These are phyloP conservation scores for Homarus americanus DNA, from an alignment of 1,140 invertebrate genomes.

Conservation along the genomic window DNA sequence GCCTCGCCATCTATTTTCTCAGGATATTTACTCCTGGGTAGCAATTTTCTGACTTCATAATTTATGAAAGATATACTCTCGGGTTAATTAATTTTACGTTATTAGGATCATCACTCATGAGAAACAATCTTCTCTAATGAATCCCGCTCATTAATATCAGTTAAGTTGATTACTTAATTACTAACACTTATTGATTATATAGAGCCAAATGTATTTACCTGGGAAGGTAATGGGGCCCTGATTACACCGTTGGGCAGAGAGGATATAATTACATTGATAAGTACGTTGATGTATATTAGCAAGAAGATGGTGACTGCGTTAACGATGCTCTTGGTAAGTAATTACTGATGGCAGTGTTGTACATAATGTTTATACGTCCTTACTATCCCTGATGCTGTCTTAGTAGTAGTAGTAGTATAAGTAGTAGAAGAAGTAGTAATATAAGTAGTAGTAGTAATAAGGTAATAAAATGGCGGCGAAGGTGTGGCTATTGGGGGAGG, in stretches of 20 bases:
- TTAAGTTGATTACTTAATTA: slow-evolving; percentile 17
- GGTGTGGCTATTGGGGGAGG: no score
- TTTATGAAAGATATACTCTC: neutral
- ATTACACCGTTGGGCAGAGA: neutral
- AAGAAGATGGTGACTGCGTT: neutral
- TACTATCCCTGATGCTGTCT: no score
- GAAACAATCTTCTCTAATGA: slow-evolving; percentile 18
- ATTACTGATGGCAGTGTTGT: neutral
- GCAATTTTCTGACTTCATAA: slow-evolving; percentile 6
- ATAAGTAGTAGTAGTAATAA: no score
- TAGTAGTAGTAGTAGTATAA: no score
- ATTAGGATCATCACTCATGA: neutral
- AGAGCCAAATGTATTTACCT: slow-evolving; percentile 7
- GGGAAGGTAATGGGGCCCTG: neutral
- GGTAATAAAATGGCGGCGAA: no score
- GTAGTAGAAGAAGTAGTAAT: no score
- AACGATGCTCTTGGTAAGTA: slow-evolving; percentile 1
- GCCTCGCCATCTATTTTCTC: neutral
- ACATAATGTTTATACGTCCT: neutral
- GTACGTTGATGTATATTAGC: neutral
- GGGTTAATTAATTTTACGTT: slow-evolving; percentile 6
- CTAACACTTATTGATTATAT: slow-evolving; percentile 13
- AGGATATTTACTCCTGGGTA: neutral
- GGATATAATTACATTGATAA: slow-evolving; percentile 5
- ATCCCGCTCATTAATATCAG: slow-evolving; percentile 6